phyloP scores from a whole-genome alignment of 1,140 invertebrate species.

The Hylaeus anthracinus region DNA sequence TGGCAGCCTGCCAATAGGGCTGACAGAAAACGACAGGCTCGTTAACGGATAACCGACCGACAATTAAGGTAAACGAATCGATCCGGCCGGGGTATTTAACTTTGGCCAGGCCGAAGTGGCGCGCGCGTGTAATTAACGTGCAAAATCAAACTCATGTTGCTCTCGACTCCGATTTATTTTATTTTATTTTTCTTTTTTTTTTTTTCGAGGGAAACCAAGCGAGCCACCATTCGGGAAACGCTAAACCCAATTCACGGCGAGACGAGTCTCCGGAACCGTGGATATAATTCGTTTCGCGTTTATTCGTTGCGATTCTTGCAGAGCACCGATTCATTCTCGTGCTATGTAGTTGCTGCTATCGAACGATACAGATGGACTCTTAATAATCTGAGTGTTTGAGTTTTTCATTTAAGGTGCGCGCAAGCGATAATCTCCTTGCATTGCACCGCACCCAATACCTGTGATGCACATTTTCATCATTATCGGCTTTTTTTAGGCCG shows the following conservation, averaged over 20 bases:
- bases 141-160: slow-evolving; percentile 34
- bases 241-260: neutral
- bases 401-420: no score
- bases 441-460: no score
- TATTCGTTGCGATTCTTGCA: no score
- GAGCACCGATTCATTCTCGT: no score
- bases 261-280: neutral
- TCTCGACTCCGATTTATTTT: neutral
- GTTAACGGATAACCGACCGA: slow-evolving; percentile 66
- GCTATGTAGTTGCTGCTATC: no score
- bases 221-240: neutral
- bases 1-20: slow-evolving; percentile 67
- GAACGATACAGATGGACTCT: no score
- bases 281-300: no score
- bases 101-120: slow-evolving; percentile 30
- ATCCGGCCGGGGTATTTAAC: slow-evolving; percentile 62
- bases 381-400: no score
- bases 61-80: slow-evolving; percentile 68
- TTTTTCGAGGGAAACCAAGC: neutral
- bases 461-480: no score
- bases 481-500: no score
- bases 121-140: slow-evolving; percentile 36
- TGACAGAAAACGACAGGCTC: slow-evolving; percentile 64
- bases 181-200: no score
- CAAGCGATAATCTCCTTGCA: no score